A percentile compares a stretch with the other conserved stretches of the same genome.
phyloP scores from a whole-genome alignment of 2,888 invertebrate species.

The Drosophila koepferae region DNA sequence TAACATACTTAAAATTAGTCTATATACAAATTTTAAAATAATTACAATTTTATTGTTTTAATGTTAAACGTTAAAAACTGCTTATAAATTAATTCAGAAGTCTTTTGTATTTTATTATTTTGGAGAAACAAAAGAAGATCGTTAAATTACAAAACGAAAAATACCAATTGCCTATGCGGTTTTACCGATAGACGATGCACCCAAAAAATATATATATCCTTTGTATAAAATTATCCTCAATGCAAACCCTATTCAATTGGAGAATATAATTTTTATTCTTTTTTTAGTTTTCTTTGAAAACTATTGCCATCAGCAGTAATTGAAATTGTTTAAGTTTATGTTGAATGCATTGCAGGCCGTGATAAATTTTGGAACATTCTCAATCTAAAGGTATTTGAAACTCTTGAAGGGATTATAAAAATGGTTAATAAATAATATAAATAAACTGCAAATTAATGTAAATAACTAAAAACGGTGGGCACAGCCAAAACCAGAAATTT shows the following conservation, averaged over 20 bases:
- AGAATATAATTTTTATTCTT: neutral
- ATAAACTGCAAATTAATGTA: slow-evolving; percentile 19
- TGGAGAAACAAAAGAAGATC: slow-evolving; percentile 15
- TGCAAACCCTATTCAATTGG: slow-evolving; percentile 8
- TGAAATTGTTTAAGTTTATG: neutral
- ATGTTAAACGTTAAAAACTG: slow-evolving; percentile 48
- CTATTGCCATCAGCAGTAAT: neutral
- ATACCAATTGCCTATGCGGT: slow-evolving; percentile 27
- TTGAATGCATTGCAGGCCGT: slow-evolving; percentile 3
- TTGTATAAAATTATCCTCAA: neutral
- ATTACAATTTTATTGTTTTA: slow-evolving; percentile 74
- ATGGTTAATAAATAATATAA: neutral
- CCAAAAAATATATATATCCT: neutral
- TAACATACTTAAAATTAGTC: slow-evolving; percentile 38
- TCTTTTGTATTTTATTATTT: slow-evolving; percentile 34
- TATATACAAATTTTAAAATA: slow-evolving; percentile 50
- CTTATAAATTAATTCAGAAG: slow-evolving; percentile 32
- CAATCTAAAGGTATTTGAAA: slow-evolving; percentile 18
- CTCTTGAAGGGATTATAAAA: slow-evolving; percentile 7
- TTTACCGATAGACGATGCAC: neutral
- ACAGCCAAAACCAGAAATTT: slow-evolving; percentile 42
- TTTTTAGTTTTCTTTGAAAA: neutral
- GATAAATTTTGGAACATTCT: slow-evolving; percentile 7
- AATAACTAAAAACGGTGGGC: slow-evolving; percentile 33
- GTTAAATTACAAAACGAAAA: slow-evolving; percentile 6